Evolutionary conservation across 2,113 vertebrate species (phyloP).

Genomic region (Sorex fumeus): DNA sequence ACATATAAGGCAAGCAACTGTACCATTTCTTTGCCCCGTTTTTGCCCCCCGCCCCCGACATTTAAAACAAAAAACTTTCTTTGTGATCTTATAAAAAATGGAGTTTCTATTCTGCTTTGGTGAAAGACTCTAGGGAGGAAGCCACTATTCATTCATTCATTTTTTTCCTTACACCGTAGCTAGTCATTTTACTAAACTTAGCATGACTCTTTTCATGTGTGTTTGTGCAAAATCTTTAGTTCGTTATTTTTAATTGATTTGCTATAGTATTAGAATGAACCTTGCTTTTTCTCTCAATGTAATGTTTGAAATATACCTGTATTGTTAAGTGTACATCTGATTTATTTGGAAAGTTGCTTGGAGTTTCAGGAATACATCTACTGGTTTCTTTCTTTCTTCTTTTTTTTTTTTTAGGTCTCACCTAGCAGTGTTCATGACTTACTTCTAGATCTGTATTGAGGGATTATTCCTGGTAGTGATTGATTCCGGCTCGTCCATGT

Average conservation of each 20-base stretch:
- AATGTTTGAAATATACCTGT: neutral
- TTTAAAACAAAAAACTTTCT: neutral
- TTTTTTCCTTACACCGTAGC: neutral
- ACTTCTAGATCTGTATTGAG: no score
- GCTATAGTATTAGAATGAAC: neutral
- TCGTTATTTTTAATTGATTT: conserved; percentile 19
- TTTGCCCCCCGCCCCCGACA: no score
- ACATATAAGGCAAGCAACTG: no score
- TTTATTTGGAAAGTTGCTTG: neutral
- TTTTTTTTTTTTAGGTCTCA: no score
- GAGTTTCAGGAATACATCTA: neutral
- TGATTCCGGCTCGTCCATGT: no score
- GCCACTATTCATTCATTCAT: neutral
- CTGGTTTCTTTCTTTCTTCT: no score
- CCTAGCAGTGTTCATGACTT: no score
- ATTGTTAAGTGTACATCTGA: neutral
- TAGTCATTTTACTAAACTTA: neutral
- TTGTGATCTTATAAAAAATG: neutral
- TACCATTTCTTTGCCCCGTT: no score
- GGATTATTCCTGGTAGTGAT: no score
- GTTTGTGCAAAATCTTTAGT: neutral
- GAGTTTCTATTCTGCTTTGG: neutral
- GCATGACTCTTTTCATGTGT: neutral
- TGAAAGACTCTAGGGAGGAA: neutral
- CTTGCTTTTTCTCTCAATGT: neutral